Conservation (phyloP, 2,113 vertebrate species). For the Hyperoodon ampullatus region DNA sequence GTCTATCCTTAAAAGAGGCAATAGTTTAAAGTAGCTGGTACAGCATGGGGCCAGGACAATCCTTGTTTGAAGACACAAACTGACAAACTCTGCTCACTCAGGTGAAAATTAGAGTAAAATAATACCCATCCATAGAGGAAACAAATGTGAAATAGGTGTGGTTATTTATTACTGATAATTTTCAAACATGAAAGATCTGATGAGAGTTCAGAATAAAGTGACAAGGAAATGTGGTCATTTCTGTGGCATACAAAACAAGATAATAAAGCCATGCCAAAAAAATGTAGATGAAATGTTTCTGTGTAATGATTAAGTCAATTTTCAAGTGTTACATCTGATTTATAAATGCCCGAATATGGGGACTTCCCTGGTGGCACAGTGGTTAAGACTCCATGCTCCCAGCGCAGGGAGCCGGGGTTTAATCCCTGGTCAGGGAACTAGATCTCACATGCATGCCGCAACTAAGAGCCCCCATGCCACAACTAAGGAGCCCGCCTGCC, state of each 20-base stretch:
- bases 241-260: neutral
- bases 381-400: too few species aligned
- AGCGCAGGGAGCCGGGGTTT: too few species aligned
- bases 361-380: too few species aligned
- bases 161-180: neutral
- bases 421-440: too few species aligned
- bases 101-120: neutral
- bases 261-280: neutral
- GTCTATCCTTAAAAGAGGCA: conserved; percentile 1
- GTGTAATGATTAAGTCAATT: neutral
- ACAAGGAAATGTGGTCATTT: neutral
- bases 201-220: neutral
- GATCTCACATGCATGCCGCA: too few species aligned
- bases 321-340: neutral
- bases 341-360: neutral
- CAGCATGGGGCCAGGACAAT: neutral
- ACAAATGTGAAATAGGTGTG: neutral
- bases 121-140: neutral
- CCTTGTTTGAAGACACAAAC: neutral
- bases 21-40: neutral
- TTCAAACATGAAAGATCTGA: neutral
- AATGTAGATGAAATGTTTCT: neutral
- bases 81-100: neutral
- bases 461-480: too few species aligned
- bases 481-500: too few species aligned